A percentile compares a stretch with the other conserved stretches of the same genome.
Conservation (phyloP, 2,888 invertebrate species). For the Tachina fera region DNA sequence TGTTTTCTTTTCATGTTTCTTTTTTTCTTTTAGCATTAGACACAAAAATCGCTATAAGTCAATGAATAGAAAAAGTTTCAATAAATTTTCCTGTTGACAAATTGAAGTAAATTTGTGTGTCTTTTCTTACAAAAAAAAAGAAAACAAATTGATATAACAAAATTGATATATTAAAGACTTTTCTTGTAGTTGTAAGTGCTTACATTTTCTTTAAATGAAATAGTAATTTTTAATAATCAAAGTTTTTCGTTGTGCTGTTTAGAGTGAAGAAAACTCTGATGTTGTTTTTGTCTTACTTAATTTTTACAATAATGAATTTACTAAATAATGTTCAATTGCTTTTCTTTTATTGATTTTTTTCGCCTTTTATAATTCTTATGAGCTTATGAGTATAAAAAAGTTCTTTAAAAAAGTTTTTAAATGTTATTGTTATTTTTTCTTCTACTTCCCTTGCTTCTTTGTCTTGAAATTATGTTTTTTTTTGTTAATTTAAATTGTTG, state of each 20-base stretch:
- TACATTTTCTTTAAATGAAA: neutral
- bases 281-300: neutral
- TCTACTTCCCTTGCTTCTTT: conserved; percentile 29
- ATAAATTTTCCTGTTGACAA: conserved; percentile 10
- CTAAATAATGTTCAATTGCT: neutral
- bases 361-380: neutral
- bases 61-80: conserved; percentile 13
- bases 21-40: neutral
- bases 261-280: neutral
- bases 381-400: neutral
- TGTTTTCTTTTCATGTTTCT: neutral
- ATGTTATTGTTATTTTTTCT: conserved; percentile 17
- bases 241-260: neutral
- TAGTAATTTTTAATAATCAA: neutral
- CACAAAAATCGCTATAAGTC: neutral
- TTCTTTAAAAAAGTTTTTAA: conserved; percentile 21
- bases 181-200: too few species aligned
- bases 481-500: neutral
- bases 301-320: neutral
- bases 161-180: neutral
- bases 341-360: conserved; percentile 20
- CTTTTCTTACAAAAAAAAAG: neutral
- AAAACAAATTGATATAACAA: neutral
- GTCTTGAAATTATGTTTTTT: conserved; percentile 8
- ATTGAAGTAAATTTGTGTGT: neutral